Conservation (phyloP, 64 coral and sea anemone species). For the Porites australiensis region DNA sequence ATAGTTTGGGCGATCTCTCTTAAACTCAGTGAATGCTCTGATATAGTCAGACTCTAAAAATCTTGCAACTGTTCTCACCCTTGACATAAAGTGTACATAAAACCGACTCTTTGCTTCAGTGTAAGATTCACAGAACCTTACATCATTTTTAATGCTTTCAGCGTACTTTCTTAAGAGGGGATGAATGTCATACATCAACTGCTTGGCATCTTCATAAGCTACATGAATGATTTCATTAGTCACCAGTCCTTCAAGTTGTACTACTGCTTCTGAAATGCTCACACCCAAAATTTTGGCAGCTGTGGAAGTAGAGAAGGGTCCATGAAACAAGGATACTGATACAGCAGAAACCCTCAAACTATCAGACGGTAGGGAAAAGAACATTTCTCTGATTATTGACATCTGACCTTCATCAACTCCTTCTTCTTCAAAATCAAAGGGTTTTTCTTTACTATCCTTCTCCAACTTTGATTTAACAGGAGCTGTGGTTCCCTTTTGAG, state of each 20-base stretch:
- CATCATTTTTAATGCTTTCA: conserved; percentile 9
- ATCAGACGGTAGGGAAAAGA: background rate
- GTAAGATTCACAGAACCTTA: background rate
- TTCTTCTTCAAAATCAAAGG: conserved; percentile 14
- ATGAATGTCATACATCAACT: conserved; percentile 30
- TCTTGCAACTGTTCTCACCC: conserved; percentile 19
- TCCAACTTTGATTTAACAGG: background rate
- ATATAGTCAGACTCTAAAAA: background rate
- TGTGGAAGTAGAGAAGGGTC: background rate
- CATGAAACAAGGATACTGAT: conserved; percentile 9
- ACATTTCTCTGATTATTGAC: conserved; percentile 1
- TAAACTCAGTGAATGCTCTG: background rate
- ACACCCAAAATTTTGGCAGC: background rate
- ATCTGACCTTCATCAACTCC: background rate
- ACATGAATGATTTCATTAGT: background rate
- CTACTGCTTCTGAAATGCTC: background rate
- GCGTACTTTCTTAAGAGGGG: conserved; percentile 7
- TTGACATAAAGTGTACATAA: conserved; percentile 2
- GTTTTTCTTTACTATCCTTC: background rate
- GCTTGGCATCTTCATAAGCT: background rate
- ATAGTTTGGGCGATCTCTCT: conserved; percentile 2
- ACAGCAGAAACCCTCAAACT: conserved; percentile 9
- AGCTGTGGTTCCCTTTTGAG: too few species aligned
- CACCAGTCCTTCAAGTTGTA: background rate
- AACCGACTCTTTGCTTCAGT: conserved; percentile 29